Base-by-base conservation (phyloP, 1,140 invertebrate genomes). In the Battus philenor region DNA sequence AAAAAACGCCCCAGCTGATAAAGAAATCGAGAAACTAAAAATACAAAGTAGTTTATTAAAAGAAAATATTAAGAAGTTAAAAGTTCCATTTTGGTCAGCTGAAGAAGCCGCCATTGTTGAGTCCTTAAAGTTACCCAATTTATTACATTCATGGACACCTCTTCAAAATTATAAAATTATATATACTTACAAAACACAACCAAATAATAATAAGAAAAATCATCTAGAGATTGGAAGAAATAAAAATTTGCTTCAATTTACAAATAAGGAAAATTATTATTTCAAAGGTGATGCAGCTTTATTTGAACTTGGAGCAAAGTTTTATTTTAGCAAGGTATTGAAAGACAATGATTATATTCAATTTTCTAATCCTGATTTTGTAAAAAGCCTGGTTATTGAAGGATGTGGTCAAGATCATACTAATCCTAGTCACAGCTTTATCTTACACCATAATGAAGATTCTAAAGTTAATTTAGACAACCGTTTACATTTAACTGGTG, bases 311-410 rank as follows among this genome's bases (percentile, higher is more conserved):
- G 86, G 81, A n/a, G 61, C 88, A 20, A 72, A 90, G 29, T 86
- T 90, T 55, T 88, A 83, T 54, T 86, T 90, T 9, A 81, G 71
- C 38, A 58, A 87, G 3, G 58, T 77, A 34, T 67, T 91, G 0
- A 65, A 78, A 59, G 62, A 88, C 7, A 54, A 72, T 10, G 82
- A 86, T 12, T 90, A 86, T 57, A 72, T 67, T 0, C 86, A 87
- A 33, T 89, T 91, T 73, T 90, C 89, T 5, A 90, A 90, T 76
- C 71, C 91, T 4, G 92, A 93, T 73, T 92, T 93, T 74, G 73
- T 83, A 26, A 89, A 89, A 41, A 92, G 91, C 68, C 56, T 91
- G 1, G 66, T 93, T 10, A 78, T 93, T 4, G 92, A 94, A 79
- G 92, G 90, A 2, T 90, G 89, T 57, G 90, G 91, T 8, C 54